phyloP scores from a whole-genome alignment of 1,140 invertebrate genomes.

The Araneus ventricosus region DNA sequence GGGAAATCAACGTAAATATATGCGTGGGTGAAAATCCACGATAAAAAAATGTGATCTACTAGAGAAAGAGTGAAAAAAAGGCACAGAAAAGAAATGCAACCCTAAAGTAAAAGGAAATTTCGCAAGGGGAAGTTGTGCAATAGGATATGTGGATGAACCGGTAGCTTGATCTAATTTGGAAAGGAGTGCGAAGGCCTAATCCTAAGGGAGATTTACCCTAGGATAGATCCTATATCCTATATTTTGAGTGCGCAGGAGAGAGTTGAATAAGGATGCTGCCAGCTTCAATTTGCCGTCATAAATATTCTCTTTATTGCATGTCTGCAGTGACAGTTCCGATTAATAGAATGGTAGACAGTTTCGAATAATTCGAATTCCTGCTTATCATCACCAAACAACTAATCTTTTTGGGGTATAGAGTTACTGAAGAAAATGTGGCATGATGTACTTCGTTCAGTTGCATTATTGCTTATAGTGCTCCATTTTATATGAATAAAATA shows the following conservation, averaged over 20 bases:
- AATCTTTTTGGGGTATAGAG: too few relatives aligned
- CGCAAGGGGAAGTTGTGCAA: not conserved
- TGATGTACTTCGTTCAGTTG: too few relatives aligned
- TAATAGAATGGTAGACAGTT: too few relatives aligned
- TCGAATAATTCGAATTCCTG: not conserved
- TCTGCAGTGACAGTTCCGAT: not conserved
- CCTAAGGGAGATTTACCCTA: not conserved
- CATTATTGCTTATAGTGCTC: too few relatives aligned
- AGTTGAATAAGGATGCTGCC: not conserved
- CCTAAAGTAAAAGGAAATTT: not conserved
- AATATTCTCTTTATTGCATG: not conserved
- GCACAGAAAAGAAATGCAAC: too few relatives aligned
- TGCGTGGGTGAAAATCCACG: not conserved
- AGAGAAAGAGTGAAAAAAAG: too few relatives aligned
- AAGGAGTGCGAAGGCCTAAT: not conserved
- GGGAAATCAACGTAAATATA: not conserved
- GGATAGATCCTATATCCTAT: constrained; percentile 5
- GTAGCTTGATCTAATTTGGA: constrained; percentile 18
- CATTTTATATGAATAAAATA: too few relatives aligned
- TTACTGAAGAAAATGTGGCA: too few relatives aligned
- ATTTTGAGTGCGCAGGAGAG: not conserved
- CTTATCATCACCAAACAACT: too few relatives aligned
- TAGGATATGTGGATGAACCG: not conserved
- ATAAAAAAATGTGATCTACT: not conserved
- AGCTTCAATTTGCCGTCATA: not conserved